These are phyloP conservation scores for Empis livida DNA, from an alignment of 2,888 invertebrate genomes.

Conservation along the genomic window DNA sequence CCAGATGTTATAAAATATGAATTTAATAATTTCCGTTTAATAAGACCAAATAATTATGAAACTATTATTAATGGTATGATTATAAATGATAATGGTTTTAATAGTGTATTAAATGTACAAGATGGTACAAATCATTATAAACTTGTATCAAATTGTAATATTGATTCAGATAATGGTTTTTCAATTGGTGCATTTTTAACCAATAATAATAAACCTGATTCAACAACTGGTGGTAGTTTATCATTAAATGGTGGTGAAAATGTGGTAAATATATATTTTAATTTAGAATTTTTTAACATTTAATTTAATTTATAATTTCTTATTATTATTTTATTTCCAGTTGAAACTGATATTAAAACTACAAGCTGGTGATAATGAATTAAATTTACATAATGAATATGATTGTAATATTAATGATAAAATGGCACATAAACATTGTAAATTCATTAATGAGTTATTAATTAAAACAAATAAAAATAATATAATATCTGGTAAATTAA, in stretches of 20 bases:
- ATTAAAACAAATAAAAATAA: constrained; percentile 17
- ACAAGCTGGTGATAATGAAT: constrained; percentile 17
- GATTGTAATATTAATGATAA: constrained; percentile 14
- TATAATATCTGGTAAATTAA: constrained; percentile 29
- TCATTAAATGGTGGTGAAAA: constrained; percentile 14
- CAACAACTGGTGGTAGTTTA: constrained; percentile 21
- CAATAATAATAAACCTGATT: constrained; percentile 18
- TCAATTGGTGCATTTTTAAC: constrained; percentile 23
- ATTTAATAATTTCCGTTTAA: constrained; percentile 27
- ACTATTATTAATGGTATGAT: constrained; percentile 25
- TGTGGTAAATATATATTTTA: constrained; percentile 4
- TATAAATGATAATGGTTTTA: constrained; percentile 14
- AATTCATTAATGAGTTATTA: constrained; percentile 16
- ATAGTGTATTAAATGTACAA: constrained; percentile 20
- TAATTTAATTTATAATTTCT: not conserved
- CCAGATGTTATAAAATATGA: constrained; percentile 16
- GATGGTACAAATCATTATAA: constrained; percentile 12
- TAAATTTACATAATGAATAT: constrained; percentile 14
- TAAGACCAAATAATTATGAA: constrained; percentile 11
- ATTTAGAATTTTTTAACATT: not conserved
- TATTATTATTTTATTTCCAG: not conserved
- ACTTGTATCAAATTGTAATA: constrained; percentile 19
- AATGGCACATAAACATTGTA: constrained; percentile 11
- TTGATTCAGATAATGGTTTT: constrained; percentile 15
- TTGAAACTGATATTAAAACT: constrained; percentile 13